Evolutionary conservation across 2,888 invertebrate genomes (phyloP).

Genomic region (Hirtodrosophila cameraria): DNA sequence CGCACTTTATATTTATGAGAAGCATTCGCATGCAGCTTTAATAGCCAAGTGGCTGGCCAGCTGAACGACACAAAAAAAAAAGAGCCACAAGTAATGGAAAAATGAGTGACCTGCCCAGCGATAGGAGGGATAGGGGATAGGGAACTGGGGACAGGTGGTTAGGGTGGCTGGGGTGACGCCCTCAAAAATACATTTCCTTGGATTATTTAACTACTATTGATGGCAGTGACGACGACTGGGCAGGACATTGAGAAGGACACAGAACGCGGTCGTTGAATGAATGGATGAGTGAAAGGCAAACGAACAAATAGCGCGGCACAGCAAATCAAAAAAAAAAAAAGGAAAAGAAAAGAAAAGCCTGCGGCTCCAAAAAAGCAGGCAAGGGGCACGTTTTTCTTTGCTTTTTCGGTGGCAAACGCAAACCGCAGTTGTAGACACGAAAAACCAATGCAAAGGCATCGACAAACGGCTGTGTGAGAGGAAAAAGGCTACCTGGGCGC

Average conservation of each 20-base stretch:
- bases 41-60: slow-evolving; percentile 61
- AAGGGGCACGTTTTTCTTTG: neutral
- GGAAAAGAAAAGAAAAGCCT: slow-evolving; percentile 1
- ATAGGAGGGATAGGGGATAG: too few relatives aligned
- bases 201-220: slow-evolving; percentile 72
- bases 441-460: slow-evolving; percentile 47
- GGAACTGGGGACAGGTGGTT: slow-evolving; percentile 5
- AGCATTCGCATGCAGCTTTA: slow-evolving; percentile 73
- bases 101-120: slow-evolving; percentile 28
- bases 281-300: slow-evolving; percentile 38
- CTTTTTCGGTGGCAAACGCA: slow-evolving; percentile 7
- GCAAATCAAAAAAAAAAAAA: neutral
- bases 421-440: slow-evolving; percentile 41
- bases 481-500: slow-evolving; percentile 33
- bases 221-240: slow-evolving; percentile 27
- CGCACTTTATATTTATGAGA: slow-evolving; percentile 70
- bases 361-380: slow-evolving; percentile 1
- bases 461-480: slow-evolving; percentile 29
- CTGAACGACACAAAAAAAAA: slow-evolving; percentile 25
- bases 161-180: slow-evolving; percentile 39
- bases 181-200: slow-evolving; percentile 71
- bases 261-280: slow-evolving; percentile 37
- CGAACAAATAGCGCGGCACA: slow-evolving; percentile 6
- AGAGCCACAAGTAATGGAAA: slow-evolving; percentile 35
- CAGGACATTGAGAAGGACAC: slow-evolving; percentile 24